A percentile compares a stretch with the other conserved stretches of the same genome.
phyloP scores from a whole-genome alignment of 2,888 invertebrate genomes.

The Willowsia nigromaculata region DNA sequence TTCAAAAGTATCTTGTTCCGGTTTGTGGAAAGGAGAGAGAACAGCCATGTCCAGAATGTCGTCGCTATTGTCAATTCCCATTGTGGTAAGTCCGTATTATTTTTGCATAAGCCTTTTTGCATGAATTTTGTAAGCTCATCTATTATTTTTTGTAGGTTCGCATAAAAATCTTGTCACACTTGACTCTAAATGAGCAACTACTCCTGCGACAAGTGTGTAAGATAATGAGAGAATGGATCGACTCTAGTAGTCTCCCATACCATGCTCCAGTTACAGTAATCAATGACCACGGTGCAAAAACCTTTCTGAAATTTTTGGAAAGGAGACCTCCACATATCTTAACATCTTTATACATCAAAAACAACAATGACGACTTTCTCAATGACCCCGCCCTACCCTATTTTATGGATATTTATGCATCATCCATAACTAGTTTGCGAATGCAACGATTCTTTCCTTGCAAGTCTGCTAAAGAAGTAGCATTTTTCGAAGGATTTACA shows the following conservation, averaged over 20 bases:
- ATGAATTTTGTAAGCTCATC: background rate
- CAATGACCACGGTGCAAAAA: slow-evolving; percentile 29
- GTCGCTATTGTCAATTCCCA: background rate
- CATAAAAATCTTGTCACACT: slow-evolving; percentile 20
- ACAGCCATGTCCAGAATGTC: too few relatives aligned
- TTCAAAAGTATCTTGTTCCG: too few relatives aligned
- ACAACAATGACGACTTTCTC: background rate
- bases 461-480: background rate
- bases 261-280: slow-evolving; percentile 31
- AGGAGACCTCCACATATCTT: slow-evolving; percentile 39
- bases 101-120: background rate
- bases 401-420: slow-evolving; percentile 20
- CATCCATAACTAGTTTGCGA: background rate
- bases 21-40: too few relatives aligned
- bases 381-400: slow-evolving; percentile 6
- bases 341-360: background rate
- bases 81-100: slow-evolving; percentile 34
- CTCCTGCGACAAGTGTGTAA: slow-evolving; percentile 8
- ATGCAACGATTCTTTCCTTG: slow-evolving; percentile 43
- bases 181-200: slow-evolving; percentile 28
- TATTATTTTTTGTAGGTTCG: slow-evolving; percentile 18
- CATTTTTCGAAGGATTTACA: slow-evolving; percentile 44
- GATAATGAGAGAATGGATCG: slow-evolving; percentile 50
- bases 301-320: slow-evolving; percentile 49
- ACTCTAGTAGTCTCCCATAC: slow-evolving; percentile 8